Conservation (phyloP, 2,888 invertebrate species). For the Athalia rosae region DNA sequence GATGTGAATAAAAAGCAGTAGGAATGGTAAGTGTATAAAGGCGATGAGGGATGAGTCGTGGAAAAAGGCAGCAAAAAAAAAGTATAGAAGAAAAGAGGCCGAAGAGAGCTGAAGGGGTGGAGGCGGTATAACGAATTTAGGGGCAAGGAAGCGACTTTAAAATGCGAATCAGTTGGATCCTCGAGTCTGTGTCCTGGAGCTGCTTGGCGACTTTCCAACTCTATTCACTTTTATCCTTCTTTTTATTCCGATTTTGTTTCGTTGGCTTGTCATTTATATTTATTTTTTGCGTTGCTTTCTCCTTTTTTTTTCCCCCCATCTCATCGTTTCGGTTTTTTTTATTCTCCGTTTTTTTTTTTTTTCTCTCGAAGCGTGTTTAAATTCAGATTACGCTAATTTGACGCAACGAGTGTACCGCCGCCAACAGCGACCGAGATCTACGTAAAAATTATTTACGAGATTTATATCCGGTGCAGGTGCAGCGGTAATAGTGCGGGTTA, state of each 20-base stretch:
- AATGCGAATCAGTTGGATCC: slow-evolving; percentile 43
- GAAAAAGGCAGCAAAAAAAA: neutral
- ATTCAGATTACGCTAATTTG: slow-evolving; percentile 57
- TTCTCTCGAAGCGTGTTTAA: slow-evolving; percentile 52
- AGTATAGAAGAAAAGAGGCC: neutral
- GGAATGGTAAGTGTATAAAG: neutral
- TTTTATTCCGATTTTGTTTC: slow-evolving; percentile 30
- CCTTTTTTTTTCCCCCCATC: slow-evolving; percentile 47
- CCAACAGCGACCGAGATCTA: neutral
- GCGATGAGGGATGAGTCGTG: neutral
- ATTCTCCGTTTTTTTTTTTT: slow-evolving; percentile 36
- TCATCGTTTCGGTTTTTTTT: slow-evolving; percentile 43
- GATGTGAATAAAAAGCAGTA: neutral
- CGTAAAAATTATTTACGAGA: slow-evolving; percentile 17
- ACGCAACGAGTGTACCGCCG: neutral
- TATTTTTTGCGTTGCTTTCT: slow-evolving; percentile 41
- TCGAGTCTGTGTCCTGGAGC: slow-evolving; percentile 37
- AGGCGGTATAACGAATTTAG: slow-evolving; percentile 34
- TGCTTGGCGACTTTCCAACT: slow-evolving; percentile 59
- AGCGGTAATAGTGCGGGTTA: too few species aligned
- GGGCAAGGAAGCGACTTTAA: slow-evolving; percentile 18
- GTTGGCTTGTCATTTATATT: slow-evolving; percentile 32
- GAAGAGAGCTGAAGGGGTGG: neutral
- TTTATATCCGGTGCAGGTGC: neutral
- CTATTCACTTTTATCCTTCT: slow-evolving; percentile 55